Evolutionary conservation across 2,888 invertebrate species (phyloP).

Genomic region (Nomada hirtipes): DNA sequence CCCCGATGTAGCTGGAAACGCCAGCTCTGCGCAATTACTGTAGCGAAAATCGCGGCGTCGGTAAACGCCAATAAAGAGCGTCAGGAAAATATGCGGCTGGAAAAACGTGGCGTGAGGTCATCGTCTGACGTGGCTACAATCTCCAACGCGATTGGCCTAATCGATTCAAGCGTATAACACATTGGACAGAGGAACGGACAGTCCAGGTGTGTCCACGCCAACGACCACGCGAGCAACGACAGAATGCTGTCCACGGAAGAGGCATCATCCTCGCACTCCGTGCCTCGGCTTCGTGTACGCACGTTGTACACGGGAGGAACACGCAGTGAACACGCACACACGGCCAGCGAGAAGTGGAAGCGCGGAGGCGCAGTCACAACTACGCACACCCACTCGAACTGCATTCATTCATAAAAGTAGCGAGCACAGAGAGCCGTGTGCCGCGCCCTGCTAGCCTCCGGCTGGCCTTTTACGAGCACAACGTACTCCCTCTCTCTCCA

Average conservation of each 20-base stretch:
- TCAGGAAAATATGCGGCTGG: conserved; percentile 34
- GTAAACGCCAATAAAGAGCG: conserved; percentile 33
- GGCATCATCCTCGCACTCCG: conserved; percentile 31
- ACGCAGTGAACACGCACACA: conserved; percentile 20
- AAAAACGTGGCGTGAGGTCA: conserved; percentile 52
- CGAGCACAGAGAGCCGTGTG: conserved; percentile 51
- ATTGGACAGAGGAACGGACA: no score
- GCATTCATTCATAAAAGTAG: conserved; percentile 81
- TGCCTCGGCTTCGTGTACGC: conserved; percentile 35
- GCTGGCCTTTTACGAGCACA: conserved; percentile 67
- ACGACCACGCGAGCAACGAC: conserved; percentile 8
- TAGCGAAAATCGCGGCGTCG: not conserved
- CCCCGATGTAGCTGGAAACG: no score
- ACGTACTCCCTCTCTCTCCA: conserved; percentile 21
- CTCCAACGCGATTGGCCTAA: conserved; percentile 24
- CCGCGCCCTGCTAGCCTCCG: conserved; percentile 67
- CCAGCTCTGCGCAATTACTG: not conserved
- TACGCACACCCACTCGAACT: conserved; percentile 79
- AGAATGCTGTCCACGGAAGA: conserved; percentile 30
- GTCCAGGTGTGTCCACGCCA: conserved; percentile 29
- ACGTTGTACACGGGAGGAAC: conserved; percentile 22
- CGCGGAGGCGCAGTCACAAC: conserved; percentile 71
- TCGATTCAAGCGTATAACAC: conserved; percentile 27
- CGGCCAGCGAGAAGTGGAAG: conserved; percentile 25
- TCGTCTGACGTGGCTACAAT: conserved; percentile 49